Conservation (phyloP, 2,888 invertebrate genomes). For the Omphaloscelis lunosa region DNA sequence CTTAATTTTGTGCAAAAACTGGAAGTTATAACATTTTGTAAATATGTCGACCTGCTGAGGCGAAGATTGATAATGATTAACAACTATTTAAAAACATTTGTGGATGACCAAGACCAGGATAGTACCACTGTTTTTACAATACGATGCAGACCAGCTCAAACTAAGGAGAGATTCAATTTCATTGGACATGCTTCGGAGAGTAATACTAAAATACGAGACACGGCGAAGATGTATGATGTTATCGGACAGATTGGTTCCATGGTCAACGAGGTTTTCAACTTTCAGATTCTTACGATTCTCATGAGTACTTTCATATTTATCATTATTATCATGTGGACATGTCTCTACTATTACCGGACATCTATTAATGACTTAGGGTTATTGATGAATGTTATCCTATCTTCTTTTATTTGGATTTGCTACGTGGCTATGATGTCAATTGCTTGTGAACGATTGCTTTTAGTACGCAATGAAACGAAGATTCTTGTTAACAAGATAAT, state of each 20-base stretch:
- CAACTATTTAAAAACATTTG: slow-evolving; percentile 71
- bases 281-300: slow-evolving; percentile 80
- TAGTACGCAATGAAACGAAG: slow-evolving; percentile 75
- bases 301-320: slow-evolving; percentile 78
- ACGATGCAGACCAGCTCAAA: slow-evolving; percentile 46
- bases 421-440: slow-evolving; percentile 75
- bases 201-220: slow-evolving; percentile 75
- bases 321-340: slow-evolving; percentile 77
- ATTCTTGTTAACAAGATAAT: slow-evolving; percentile 79
- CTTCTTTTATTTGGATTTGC: slow-evolving; percentile 67
- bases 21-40: slow-evolving; percentile 50
- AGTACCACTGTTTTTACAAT: slow-evolving; percentile 67
- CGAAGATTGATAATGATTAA: slow-evolving; percentile 69
- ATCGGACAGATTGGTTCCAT: slow-evolving; percentile 75
- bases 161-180: slow-evolving; percentile 62
- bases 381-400: slow-evolving; percentile 68
- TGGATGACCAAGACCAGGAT: slow-evolving; percentile 67
- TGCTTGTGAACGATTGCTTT: slow-evolving; percentile 75
- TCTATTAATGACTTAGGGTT: slow-evolving; percentile 62
- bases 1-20: slow-evolving; percentile 45
- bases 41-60: slow-evolving; percentile 38
- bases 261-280: slow-evolving; percentile 79
- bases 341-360: slow-evolving; percentile 72
- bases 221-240: slow-evolving; percentile 74
- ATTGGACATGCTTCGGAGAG: slow-evolving; percentile 69